Conservation (phyloP, 2,888 invertebrate genomes). For the Macrosiphum euphorbiae region DNA sequence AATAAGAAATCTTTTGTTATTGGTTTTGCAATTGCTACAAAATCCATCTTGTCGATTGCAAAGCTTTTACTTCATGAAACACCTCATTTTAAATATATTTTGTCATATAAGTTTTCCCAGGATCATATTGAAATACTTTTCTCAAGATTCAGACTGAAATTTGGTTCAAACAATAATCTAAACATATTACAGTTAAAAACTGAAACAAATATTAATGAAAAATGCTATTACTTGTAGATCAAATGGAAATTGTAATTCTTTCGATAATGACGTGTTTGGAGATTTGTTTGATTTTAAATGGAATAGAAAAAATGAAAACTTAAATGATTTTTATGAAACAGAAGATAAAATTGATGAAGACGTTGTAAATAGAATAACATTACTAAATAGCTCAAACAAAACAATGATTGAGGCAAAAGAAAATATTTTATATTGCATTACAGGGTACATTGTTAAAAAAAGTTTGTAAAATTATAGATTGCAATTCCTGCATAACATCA, state of each 20-base stretch:
- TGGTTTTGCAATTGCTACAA: too few relatives aligned
- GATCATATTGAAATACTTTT: neutral
- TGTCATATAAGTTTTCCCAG: neutral
- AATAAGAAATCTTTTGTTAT: too few relatives aligned
- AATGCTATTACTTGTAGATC: neutral
- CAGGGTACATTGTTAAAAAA: constrained; percentile 24
- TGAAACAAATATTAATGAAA: neutral
- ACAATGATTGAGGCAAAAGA: constrained; percentile 20
- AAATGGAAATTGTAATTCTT: neutral
- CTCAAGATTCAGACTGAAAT: neutral
- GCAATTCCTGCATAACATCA: constrained; percentile 25
- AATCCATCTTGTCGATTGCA: too few relatives aligned
- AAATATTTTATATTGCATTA: constrained; percentile 34
- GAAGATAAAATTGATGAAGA: neutral
- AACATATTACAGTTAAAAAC: neutral
- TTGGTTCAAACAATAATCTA: neutral
- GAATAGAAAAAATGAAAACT: neutral
- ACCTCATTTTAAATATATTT: too few relatives aligned
- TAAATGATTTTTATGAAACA: too few relatives aligned
- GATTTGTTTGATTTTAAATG: constrained; percentile 17
- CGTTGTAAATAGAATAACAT: constrained; percentile 14
- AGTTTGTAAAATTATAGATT: constrained; percentile 24
- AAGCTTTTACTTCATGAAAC: too few relatives aligned
- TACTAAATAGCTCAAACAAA: constrained; percentile 21
- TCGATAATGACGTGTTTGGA: neutral